Percentiles rank a stretch among this genome's conserved stretches.
Conservation (phyloP, 2,113 vertebrate species). For the Axis porcinus region DNA sequence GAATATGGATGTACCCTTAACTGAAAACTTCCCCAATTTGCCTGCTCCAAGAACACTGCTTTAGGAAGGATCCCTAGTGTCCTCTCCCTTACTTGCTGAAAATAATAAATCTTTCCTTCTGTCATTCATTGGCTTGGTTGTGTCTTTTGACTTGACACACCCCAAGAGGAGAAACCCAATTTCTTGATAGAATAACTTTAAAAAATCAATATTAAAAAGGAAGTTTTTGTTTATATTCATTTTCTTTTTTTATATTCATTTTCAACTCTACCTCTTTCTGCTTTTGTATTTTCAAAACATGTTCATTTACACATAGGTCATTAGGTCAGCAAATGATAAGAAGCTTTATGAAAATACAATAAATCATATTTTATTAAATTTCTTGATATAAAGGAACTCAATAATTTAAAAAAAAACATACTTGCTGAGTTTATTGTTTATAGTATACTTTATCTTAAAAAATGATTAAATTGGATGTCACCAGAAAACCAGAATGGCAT, state of each 20-base stretch:
- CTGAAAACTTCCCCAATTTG: neutral
- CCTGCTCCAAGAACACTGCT: neutral
- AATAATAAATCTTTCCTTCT: neutral
- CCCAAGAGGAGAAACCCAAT: neutral
- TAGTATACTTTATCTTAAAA: neutral
- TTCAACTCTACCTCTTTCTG: neutral
- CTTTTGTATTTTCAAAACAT: neutral
- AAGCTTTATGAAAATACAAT: neutral
- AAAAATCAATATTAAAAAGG: neutral
- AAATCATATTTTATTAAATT: conserved; percentile 37
- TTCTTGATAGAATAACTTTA: neutral
- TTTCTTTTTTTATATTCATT: neutral
- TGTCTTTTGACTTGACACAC: neutral
- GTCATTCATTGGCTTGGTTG: neutral
- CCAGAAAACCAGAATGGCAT: neutral
- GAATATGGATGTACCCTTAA: neutral
- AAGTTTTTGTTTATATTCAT: neutral
- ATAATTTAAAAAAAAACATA: neutral
- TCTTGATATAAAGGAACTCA: neutral
- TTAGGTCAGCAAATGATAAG: neutral
- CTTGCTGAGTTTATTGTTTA: neutral
- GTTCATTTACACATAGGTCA: conserved; percentile 47
- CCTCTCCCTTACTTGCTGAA: neutral
- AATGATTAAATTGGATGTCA: conserved; percentile 13
- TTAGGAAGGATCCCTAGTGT: neutral